Base-by-base conservation (phyloP, 2,797 vertebrate species). In the Epinephelus coioides region DNA sequence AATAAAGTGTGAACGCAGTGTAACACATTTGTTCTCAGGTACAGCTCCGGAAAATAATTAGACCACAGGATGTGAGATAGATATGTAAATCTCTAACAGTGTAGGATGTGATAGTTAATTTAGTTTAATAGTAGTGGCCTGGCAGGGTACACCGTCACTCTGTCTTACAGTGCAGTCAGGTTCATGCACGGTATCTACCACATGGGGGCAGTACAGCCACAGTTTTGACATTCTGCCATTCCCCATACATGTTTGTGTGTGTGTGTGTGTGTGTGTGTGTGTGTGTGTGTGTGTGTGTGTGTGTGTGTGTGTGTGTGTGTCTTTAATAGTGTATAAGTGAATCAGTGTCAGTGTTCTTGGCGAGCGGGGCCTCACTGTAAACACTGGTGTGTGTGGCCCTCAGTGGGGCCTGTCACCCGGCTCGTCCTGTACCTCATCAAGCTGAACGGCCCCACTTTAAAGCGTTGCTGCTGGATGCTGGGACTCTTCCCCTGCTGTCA, bases 141-240 rank as follows among this genome's bases (percentile, higher is more conserved):
- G 11, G 5, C 43, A 13, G 49, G 10, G 13, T 10, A 1, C 51
- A 18, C 30, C 34, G 2, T 55, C 60, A 23, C 23, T 14, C 14
- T 46, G 15, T 38, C 43, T 8, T 17, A 4, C 11, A 8, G 50
- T 2, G 4, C 38, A n/a, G 49, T 11, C 15, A 21, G n/a, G 7
- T 12, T n/a, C 49, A 5, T 75, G 44, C 30, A 1, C 40, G 2
- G 1, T 1, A 1, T 19, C 60, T 0, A 2, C 93, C 95, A 90
- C 94, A 81, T 59, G 94, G 83, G 92, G 95, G 92, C 94, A 95
- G 87, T 92, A 44, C 72, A 90, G 85, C 72, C 88, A 86, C 91
- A 88, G 68, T 47, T 89, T 92, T 92, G 71, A 75, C 55, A 27
- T n/a, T 18, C 44, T 46, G 47, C 15, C 21, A 4, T 1, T 11